A percentile compares a stretch with the other conserved stretches of the same genome.
phyloP scores from a whole-genome alignment of 1,140 invertebrate species.

The Drosophila paulistorum region DNA sequence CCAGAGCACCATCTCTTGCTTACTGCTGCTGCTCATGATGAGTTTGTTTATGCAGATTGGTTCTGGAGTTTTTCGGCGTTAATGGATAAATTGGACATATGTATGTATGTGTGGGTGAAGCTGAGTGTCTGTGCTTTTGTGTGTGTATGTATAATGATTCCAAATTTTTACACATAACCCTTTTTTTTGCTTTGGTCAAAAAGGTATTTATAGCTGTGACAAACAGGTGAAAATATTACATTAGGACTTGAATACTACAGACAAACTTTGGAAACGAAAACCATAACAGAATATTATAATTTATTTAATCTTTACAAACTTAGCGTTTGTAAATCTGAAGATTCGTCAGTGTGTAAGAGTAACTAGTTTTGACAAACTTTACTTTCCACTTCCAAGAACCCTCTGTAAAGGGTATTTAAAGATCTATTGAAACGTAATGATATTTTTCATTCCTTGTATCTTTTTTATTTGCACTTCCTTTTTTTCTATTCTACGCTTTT shows the following conservation, averaged over 20 bases:
- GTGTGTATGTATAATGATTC: conserved; percentile 26
- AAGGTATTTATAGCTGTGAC: not conserved
- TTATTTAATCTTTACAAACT: not conserved
- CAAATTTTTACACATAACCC: conserved; percentile 54
- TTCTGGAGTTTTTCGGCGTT: conserved; percentile 74
- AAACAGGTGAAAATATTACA: not conserved
- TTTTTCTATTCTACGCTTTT: conserved; percentile 54
- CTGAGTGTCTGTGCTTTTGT: conserved; percentile 15
- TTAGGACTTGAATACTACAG: not conserved
- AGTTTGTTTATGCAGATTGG: conserved; percentile 80
- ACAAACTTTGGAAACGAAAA: not conserved
- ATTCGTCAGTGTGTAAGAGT: too few relatives aligned
- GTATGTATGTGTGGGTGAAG: conserved; percentile 21
- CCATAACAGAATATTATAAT: too few relatives aligned
- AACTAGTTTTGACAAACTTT: too few relatives aligned
- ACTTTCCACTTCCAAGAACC: too few relatives aligned
- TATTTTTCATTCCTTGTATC: conserved; percentile 29
- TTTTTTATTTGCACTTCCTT: conserved; percentile 44
- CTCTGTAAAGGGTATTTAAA: conserved; percentile 20
- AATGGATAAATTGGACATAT: conserved; percentile 66
- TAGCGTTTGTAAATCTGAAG: not conserved
- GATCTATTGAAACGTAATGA: not conserved
- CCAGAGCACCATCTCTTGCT: conserved; percentile 37
- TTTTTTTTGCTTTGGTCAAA: conserved; percentile 18
- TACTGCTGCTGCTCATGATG: conserved; percentile 46